These are phyloP conservation scores for Siderastrea siderea DNA, from an alignment of 92 coral and sea anemone genomes.

Conservation along the genomic window DNA sequence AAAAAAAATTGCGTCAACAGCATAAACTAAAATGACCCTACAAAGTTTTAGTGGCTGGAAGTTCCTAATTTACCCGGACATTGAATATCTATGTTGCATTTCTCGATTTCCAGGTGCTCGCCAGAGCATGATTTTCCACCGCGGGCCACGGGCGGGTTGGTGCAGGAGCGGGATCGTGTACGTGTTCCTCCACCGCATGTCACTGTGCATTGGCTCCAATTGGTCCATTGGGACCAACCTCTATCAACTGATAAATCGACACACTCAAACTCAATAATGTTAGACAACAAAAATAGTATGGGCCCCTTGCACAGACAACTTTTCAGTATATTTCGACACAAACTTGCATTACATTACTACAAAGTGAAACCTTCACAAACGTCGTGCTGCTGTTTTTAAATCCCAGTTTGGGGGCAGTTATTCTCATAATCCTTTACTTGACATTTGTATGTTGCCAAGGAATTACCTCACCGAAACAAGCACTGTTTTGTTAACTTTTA, in stretches of 20 bases:
- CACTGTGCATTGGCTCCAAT: conserved; percentile 14
- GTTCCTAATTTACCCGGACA: neutral
- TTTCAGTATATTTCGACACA: too few species aligned
- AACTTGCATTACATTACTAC: too few species aligned
- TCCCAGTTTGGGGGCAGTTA: neutral
- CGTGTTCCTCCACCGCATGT: conserved; percentile 20
- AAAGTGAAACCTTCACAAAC: neutral
- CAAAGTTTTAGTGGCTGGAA: neutral
- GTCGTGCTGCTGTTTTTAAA: neutral
- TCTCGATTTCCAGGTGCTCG: neutral
- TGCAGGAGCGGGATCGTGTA: conserved; percentile 27
- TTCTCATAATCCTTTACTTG: neutral
- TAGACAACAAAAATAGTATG: too few species aligned
- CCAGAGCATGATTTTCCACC: conserved; percentile 20
- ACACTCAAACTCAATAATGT: neutral
- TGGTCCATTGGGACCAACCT: conserved; percentile 9
- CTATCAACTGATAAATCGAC: conserved; percentile 7
- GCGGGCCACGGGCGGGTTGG: conserved; percentile 20
- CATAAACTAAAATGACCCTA: neutral
- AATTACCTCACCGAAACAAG: too few species aligned
- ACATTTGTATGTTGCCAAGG: neutral
- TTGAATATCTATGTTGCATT: neutral
- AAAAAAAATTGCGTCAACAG: neutral
- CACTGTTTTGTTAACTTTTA: too few species aligned
- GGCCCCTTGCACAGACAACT: too few species aligned